phyloP scores from a whole-genome alignment of 1,140 invertebrate species.

The Panagrolaimus sp. region DNA sequence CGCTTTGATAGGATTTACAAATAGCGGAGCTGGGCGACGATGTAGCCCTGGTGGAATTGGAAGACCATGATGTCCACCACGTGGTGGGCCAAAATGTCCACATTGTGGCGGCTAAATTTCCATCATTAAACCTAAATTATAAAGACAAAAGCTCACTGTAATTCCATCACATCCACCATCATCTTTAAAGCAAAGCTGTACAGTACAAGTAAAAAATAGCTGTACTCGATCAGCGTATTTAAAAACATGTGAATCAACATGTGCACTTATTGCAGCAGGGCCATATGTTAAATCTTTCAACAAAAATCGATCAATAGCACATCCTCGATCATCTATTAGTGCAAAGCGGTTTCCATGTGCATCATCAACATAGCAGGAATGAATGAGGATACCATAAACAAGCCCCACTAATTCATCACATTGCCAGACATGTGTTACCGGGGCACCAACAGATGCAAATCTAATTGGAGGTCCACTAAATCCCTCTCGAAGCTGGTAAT shows the following conservation, averaged over 20 bases:
- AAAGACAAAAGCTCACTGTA: no score
- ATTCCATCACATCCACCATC: slow-evolving; percentile 58
- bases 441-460: slow-evolving; percentile 53
- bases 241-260: slow-evolving; percentile 51
- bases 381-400: slow-evolving; percentile 54
- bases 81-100: slow-evolving; percentile 7
- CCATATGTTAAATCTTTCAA: slow-evolving; percentile 51
- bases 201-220: slow-evolving; percentile 55
- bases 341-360: slow-evolving; percentile 55
- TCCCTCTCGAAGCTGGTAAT: slow-evolving; percentile 47
- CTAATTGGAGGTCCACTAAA: slow-evolving; percentile 40
- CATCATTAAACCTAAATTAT: no score
- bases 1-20: no score
- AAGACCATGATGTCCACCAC: background rate
- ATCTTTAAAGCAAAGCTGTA: slow-evolving; percentile 55
- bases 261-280: slow-evolving; percentile 31
- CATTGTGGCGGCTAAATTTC: slow-evolving; percentile 22
- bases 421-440: slow-evolving; percentile 48
- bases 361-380: slow-evolving; percentile 56
- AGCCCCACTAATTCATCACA: slow-evolving; percentile 41
- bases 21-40: background rate
- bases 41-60: slow-evolving; percentile 15
- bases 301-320: slow-evolving; percentile 41
- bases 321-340: slow-evolving; percentile 51
- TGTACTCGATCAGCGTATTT: slow-evolving; percentile 58